Evolutionary conservation across 2,113 vertebrate genomes (phyloP), one percentile per base, ranked within the genome.

Genomic region (Callocephalon fimbriatum): DNA sequence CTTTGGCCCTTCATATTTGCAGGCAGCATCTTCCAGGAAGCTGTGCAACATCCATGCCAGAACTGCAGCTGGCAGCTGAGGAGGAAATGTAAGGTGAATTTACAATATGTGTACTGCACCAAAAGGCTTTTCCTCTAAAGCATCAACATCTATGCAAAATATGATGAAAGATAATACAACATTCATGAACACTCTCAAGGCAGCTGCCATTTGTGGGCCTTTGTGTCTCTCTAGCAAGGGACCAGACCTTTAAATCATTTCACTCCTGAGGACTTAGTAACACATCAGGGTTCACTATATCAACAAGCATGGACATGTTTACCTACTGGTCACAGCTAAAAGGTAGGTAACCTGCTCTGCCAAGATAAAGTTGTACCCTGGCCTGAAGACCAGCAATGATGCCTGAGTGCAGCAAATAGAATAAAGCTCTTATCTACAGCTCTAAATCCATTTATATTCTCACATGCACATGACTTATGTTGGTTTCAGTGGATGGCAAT

Each of bases 371-470:
- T 56, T 62, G 35, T 12, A 67, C 15, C 50, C 68, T 9, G 1
- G 68, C 38, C 94, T 63, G 44, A 85, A 67, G 51, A 51, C 35
- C 91, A 88, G 78, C 59, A 87, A n/a, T 4, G 23, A 75, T 29
- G 59, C 38, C 62, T 21, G 16, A 32, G 38, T 45, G 22, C 16
- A 92, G 91, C 45, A 68, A 84, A 91, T 23, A 88, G 40, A 86
- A 59, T 80, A 85, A 81, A 82, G 37, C 71, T 86, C 77, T 85
- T 70, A 71, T 94, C 81, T 65, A 82, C 31, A 67, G 89, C 37
- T 90, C n/a, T 74, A 95, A 96, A 93, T 91, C 67, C 88, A 70
- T 90, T 92, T 94, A 79, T 80, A 94, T 73, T 82, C 68, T 80
- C 35, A 42, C 75, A 93, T 88, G 75, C 94, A 78, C 45, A 85